These are phyloP conservation scores for Lagocephalus sceleratus DNA, from an alignment of 2,797 vertebrate species.

Conservation along the genomic window DNA sequence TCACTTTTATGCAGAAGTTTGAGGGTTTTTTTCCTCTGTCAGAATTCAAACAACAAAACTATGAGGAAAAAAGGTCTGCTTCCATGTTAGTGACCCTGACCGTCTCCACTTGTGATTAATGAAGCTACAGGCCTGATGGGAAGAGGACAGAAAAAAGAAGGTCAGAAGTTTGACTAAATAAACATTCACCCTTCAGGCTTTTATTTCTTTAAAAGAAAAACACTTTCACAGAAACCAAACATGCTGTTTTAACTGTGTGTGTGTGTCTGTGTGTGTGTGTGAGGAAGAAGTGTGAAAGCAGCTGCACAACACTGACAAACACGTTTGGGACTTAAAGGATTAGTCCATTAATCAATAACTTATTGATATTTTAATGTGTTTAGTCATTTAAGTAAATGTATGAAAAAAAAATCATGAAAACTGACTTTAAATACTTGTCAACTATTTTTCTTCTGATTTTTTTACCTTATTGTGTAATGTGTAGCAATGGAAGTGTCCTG, in stretches of 20 bases:
- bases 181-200: constrained; percentile 82
- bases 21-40: constrained; percentile 40
- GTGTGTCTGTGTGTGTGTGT: not conserved
- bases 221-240: constrained; percentile 85
- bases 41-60: constrained; percentile 30
- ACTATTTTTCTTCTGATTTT: not conserved
- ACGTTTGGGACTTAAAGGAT: not conserved
- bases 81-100: too few species aligned
- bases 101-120: not conserved
- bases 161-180: constrained; percentile 86
- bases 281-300: not conserved
- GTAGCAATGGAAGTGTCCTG: not conserved
- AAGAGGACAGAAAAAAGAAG: constrained; percentile 31
- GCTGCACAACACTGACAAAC: not conserved
- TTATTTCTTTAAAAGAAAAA: constrained; percentile 80
- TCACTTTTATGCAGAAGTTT: constrained; percentile 61
- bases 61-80: too few species aligned
- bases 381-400: too few species aligned
- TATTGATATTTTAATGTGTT: too few species aligned
- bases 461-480: too few species aligned
- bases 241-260: constrained; percentile 76
- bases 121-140: constrained; percentile 5
- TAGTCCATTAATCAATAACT: too few species aligned
- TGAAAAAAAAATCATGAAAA: too few species aligned
- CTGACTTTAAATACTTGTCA: not conserved